Conservation (phyloP, 2,113 vertebrate species). For the Lepus americanus region DNA sequence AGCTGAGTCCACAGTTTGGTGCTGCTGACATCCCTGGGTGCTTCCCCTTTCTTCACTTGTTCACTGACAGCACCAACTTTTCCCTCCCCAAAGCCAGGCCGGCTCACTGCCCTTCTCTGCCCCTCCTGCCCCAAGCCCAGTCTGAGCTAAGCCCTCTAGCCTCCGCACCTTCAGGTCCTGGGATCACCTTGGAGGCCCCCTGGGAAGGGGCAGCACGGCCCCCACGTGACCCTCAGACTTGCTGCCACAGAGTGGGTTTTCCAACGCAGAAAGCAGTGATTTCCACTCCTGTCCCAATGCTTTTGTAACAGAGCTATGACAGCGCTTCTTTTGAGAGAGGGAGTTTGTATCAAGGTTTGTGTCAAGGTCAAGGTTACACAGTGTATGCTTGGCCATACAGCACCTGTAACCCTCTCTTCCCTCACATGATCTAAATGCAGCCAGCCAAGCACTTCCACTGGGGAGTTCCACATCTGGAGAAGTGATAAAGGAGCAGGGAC, state of each 20-base stretch:
- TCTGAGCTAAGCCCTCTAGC: background rate
- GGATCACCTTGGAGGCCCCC: background rate
- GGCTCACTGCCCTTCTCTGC: background rate
- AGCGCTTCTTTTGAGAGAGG: background rate
- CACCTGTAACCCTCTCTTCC: background rate
- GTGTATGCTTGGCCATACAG: background rate
- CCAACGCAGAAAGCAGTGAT: background rate
- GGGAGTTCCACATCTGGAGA: background rate
- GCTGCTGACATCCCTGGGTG: background rate
- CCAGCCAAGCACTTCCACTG: background rate
- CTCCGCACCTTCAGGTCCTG: background rate
- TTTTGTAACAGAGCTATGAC: background rate
- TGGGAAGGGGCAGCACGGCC: background rate
- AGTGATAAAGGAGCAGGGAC: background rate
- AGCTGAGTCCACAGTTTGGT: background rate
- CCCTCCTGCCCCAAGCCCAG: background rate
- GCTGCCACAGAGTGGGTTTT: background rate
- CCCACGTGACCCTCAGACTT: background rate
- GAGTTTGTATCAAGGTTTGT: background rate
- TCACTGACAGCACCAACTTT: background rate
- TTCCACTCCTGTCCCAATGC: background rate
- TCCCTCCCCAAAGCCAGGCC: background rate
- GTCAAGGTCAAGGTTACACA: background rate
- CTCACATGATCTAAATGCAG: background rate
- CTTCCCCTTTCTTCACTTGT: background rate